Base-by-base conservation (phyloP, 2,888 invertebrate genomes). In the Thelaira solivaga region DNA sequence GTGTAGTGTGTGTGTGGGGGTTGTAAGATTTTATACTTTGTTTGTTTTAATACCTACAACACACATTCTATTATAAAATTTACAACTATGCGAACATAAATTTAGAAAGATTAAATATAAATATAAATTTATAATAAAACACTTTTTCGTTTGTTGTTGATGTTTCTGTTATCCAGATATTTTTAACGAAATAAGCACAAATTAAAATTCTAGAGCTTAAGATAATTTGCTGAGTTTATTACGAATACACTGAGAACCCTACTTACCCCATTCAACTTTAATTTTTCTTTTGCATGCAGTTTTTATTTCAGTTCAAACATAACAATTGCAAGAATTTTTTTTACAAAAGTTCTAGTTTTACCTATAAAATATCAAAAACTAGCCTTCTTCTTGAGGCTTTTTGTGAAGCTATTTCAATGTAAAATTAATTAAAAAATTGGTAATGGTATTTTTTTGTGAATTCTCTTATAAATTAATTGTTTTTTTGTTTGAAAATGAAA, bases 51-150 rank as follows among this genome's bases (percentile, higher is more conserved):
- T n/a, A 26, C 53, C 20, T 39, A 59, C 41, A 24, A 68, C 55
- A 57, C 65, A 51, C 59, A 73, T 73, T 53, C 74, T 68, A 68
- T 73, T 84, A 85, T 83, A 84, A 83, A 84, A 83, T 86, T 85
- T 86, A 85, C 85, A 86, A 86, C 86, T 86, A 86, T 86, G 85
- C 82, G 82, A 83, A 83, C 83, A 85, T 85, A 85, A 85, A 86
- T 85, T 86, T 84, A 83, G 84, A 82, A 85, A 49, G 53, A 78
- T 76, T 75, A 68, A 78, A 71, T 72, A 65, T 34, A 75, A 36
- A 61, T 53, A 75, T 64, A 75, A 51, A 53, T 65, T 59, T 71
- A 67, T 64, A 51, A 45, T 26, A 65, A 22, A 61, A 62, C 67
- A 67, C 51, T 47, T 57, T 53, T 11, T 26, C 4, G 20, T 53